These are phyloP conservation scores for Trematomus bernacchii DNA, from an alignment of 2,797 vertebrate genomes.

Conservation along the genomic window DNA sequence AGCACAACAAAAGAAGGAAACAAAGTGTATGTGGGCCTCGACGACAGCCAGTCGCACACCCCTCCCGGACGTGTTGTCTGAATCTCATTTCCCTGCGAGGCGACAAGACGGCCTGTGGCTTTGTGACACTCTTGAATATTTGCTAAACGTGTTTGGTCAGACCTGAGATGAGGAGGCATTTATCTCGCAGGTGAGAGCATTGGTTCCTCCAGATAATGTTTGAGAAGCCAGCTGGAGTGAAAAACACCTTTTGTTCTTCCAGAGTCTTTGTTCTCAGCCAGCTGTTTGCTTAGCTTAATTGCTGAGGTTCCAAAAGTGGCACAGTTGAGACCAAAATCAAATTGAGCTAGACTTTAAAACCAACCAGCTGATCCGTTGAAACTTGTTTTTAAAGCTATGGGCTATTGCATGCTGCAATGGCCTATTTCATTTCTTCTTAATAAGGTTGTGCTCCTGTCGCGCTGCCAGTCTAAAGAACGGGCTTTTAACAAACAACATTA, in stretches of 20 bases:
- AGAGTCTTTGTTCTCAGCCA: constrained; percentile 42
- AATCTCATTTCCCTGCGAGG: constrained; percentile 38
- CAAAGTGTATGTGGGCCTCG: constrained; percentile 43
- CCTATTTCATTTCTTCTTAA: constrained; percentile 33
- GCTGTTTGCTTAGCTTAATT: constrained; percentile 54
- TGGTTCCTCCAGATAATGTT: constrained; percentile 24
- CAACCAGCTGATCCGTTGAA: constrained; percentile 23
- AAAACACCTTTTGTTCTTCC: constrained; percentile 42
- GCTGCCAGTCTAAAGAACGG: constrained; percentile 25
- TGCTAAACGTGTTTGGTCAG: constrained; percentile 39
- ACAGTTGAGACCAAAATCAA: constrained; percentile 25
- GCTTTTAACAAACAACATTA: constrained; percentile 62
- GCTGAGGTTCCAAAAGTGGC: constrained; percentile 9
- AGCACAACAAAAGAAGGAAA: constrained; percentile 74
- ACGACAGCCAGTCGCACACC: constrained; percentile 44
- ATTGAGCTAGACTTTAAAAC: constrained; percentile 10
- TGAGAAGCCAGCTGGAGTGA: constrained; percentile 54
- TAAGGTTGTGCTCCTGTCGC: constrained; percentile 33
- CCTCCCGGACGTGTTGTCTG: constrained; percentile 7
- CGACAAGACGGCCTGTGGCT: constrained; percentile 18
- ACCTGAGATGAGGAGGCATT: constrained; percentile 20
- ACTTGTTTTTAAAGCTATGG: constrained; percentile 22
- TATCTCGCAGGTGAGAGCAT: constrained; percentile 20
- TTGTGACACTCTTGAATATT: constrained; percentile 53
- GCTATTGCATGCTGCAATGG: neutral